Evolutionary conservation across 2,888 invertebrate species (phyloP).

Genomic region (Pyrocoelia pectoralis): DNA sequence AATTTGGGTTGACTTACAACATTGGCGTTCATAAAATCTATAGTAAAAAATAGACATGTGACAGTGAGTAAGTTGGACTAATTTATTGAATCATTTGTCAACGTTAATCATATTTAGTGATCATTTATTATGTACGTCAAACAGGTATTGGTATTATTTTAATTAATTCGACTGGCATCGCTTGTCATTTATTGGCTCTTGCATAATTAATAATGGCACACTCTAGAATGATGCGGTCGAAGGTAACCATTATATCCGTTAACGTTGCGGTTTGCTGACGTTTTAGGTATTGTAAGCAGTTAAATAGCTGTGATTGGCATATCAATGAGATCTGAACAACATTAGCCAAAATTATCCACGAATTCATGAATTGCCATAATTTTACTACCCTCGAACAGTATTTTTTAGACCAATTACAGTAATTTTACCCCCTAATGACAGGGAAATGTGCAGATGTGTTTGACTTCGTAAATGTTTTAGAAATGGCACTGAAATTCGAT

Average conservation of each 20-base stretch:
- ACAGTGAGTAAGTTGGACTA: neutral
- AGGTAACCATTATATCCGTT: constrained; percentile 22
- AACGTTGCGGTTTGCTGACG: constrained; percentile 31
- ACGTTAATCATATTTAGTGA: neutral
- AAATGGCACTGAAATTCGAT: too few species aligned
- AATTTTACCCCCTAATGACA: too few species aligned
- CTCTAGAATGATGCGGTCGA: constrained; percentile 22
- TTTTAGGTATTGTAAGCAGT: constrained; percentile 31
- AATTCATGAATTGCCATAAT: neutral
- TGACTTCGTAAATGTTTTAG: too few species aligned
- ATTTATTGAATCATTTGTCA: neutral
- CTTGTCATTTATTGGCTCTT: constrained; percentile 20
- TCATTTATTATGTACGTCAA: neutral
- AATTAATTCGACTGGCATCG: constrained; percentile 17
- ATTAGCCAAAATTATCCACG: neutral
- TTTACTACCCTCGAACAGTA: too few species aligned
- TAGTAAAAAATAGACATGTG: too few species aligned
- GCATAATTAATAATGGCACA: constrained; percentile 26
- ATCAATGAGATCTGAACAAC: constrained; percentile 21
- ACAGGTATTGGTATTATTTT: neutral
- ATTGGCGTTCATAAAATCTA: too few species aligned
- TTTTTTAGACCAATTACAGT: too few species aligned
- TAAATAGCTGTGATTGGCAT: constrained; percentile 33
- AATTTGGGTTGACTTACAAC: too few species aligned
- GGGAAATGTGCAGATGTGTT: too few species aligned